Percentiles rank a stretch among this genome's conserved stretches.
Evolutionary conservation across 1,140 invertebrate genomes (phyloP).

Genomic region (Trichomalopsis sarcophagae): DNA sequence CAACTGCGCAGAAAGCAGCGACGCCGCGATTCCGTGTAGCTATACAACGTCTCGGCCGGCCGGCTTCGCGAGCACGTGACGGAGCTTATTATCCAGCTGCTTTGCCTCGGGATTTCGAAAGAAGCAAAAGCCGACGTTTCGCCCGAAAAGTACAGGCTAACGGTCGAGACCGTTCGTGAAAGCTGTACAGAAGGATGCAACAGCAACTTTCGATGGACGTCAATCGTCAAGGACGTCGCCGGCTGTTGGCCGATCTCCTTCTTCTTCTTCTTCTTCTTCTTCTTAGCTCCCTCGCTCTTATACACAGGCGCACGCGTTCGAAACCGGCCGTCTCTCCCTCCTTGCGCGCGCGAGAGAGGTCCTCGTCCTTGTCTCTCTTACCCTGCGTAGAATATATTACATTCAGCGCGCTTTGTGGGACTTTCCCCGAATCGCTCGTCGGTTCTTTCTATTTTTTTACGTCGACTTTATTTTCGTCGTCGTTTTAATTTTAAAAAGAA

Average conservation of each 20-base stretch:
- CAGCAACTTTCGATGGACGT: not conserved
- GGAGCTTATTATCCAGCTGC: no score
- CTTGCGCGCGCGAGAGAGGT: not conserved
- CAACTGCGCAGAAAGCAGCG: slow-evolving; percentile 11
- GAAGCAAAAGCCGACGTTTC: no score
- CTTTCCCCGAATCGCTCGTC: not conserved
- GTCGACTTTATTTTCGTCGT: no score
- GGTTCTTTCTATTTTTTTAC: not conserved
- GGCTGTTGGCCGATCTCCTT: not conserved
- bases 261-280: not conserved
- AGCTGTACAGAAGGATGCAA: no score
- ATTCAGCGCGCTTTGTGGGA: not conserved
- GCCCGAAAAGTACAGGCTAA: not conserved
- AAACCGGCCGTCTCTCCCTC: not conserved
- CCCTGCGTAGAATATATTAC: not conserved
- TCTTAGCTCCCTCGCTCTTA: not conserved
- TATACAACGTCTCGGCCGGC: no score
- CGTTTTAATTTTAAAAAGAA: not conserved
- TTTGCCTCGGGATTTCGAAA: not conserved
- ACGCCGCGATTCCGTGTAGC: not conserved
- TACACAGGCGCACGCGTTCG: not conserved
- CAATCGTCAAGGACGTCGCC: not conserved
- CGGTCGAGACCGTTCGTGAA: not conserved
- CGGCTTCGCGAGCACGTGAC: not conserved
- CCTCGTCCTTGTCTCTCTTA: not conserved